Conservation (phyloP, 2,888 invertebrate species). For the Nephrotoma flavescens region DNA sequence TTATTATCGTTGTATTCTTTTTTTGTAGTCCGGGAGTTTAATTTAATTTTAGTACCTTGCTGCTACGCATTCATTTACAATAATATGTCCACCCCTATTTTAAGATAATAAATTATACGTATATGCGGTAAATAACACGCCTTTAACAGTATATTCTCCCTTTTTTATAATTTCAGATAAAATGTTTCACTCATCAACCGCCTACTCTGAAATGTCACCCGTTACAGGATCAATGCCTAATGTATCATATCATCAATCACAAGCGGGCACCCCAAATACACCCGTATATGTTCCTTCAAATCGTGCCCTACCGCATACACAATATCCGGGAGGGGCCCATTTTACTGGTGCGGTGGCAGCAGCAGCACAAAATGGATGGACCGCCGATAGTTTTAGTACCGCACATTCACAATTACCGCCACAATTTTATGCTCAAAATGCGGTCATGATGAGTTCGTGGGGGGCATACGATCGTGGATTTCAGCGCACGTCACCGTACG, state of each 20-base stretch:
- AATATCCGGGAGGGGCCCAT: constrained; percentile 33
- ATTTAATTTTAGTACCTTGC: neutral
- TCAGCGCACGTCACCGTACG: constrained; percentile 69
- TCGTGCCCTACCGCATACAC: constrained; percentile 39
- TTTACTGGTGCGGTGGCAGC: constrained; percentile 27
- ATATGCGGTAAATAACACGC: neutral
- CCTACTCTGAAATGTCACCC: constrained; percentile 24
- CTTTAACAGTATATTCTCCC: neutral
- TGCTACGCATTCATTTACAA: neutral
- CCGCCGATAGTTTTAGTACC: constrained; percentile 31
- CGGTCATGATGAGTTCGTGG: constrained; percentile 66
- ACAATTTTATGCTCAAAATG: constrained; percentile 68
- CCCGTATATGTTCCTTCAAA: constrained; percentile 57
- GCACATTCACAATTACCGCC: constrained; percentile 35
- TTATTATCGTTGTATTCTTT: neutral
- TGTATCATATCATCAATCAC: constrained; percentile 27
- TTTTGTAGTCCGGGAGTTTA: neutral
- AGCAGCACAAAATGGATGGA: constrained; percentile 32
- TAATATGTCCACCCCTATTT: neutral
- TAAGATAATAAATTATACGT: neutral
- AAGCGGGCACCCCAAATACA: constrained; percentile 22
- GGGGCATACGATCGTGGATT: constrained; percentile 66
- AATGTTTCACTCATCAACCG: constrained; percentile 31
- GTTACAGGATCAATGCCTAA: constrained; percentile 21
- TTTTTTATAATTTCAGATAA: constrained; percentile 9